Evolutionary conservation across 2,113 vertebrate genomes (phyloP).

Genomic region (Protomyctophum bolini): DNA sequence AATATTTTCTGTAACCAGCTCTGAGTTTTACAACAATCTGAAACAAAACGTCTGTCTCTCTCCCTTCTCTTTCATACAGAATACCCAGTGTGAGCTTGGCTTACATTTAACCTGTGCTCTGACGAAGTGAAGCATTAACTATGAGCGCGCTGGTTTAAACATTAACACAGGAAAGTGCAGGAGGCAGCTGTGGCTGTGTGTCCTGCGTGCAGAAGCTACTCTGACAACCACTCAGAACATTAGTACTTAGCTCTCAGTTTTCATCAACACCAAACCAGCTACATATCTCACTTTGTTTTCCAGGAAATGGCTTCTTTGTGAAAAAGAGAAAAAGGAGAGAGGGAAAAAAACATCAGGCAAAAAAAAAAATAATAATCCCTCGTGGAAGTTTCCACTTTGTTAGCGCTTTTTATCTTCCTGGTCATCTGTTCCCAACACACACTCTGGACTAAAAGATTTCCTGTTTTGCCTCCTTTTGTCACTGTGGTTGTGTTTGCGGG

Average conservation of each 20-base stretch:
- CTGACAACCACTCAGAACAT: background rate
- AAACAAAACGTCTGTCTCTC: background rate
- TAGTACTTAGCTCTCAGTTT: background rate
- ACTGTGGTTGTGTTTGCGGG: slow-evolving; percentile 81
- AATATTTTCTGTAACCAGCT: slow-evolving; percentile 7
- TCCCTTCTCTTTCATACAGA: slow-evolving; percentile 16
- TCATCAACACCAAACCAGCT: slow-evolving; percentile 39
- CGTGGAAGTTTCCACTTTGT: slow-evolving; percentile 97
- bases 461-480: slow-evolving; percentile 97
- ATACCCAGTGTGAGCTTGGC: background rate
- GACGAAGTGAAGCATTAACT: slow-evolving; percentile 79
- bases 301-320: slow-evolving; percentile 82
- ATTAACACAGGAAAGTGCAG: slow-evolving; percentile 74
- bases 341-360: slow-evolving; percentile 70
- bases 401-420: slow-evolving; percentile 90
- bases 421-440: slow-evolving; percentile 95
- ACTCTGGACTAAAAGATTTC: slow-evolving; percentile 91
- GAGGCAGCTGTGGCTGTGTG: slow-evolving; percentile 30
- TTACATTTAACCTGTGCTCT: slow-evolving; percentile 24
- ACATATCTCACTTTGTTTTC: slow-evolving; percentile 78
- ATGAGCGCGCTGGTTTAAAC: slow-evolving; percentile 68
- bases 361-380: slow-evolving; percentile 81
- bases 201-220: slow-evolving; percentile 37
- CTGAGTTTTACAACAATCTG: background rate
- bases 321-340: slow-evolving; percentile 67